These are phyloP conservation scores for Petrocephalus microphthalmus DNA, from an alignment of 2,113 vertebrate genomes.

Conservation along the genomic window DNA sequence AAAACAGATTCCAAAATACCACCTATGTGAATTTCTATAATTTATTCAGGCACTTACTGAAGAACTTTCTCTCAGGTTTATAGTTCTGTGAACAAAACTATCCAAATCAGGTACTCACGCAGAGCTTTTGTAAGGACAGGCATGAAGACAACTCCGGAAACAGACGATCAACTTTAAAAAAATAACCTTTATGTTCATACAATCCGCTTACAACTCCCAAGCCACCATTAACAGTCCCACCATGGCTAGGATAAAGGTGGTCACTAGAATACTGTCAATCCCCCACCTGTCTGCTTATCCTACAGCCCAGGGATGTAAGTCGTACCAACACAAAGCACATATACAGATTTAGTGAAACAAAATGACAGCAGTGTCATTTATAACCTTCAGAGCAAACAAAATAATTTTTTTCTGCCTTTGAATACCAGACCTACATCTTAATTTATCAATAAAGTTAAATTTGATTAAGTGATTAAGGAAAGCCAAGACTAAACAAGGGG, in stretches of 20 bases:
- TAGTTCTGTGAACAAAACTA: neutral
- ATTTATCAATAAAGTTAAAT: neutral
- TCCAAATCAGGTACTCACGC: neutral
- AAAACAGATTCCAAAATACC: neutral
- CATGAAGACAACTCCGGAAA: neutral
- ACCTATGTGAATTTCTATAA: neutral
- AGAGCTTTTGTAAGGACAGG: neutral
- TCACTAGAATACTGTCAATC: neutral
- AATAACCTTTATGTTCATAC: neutral
- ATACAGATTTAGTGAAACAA: neutral
- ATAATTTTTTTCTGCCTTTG: neutral
- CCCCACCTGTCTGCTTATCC: neutral
- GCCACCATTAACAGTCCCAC: neutral
- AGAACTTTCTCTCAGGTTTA: neutral
- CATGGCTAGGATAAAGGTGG: neutral
- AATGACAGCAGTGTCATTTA: neutral
- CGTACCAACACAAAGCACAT: neutral
- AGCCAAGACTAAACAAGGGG: neutral
- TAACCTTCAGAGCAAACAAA: neutral
- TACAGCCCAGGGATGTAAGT: neutral
- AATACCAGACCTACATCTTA: neutral
- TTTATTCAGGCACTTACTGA: neutral
- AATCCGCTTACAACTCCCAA: neutral
- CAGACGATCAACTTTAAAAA: neutral
- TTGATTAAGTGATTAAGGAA: neutral